Percentiles rank a stretch among this genome's conserved stretches.
Evolutionary conservation across 2,113 vertebrate genomes (phyloP).

Genomic region (Sphaerodactylus townsendi): DNA sequence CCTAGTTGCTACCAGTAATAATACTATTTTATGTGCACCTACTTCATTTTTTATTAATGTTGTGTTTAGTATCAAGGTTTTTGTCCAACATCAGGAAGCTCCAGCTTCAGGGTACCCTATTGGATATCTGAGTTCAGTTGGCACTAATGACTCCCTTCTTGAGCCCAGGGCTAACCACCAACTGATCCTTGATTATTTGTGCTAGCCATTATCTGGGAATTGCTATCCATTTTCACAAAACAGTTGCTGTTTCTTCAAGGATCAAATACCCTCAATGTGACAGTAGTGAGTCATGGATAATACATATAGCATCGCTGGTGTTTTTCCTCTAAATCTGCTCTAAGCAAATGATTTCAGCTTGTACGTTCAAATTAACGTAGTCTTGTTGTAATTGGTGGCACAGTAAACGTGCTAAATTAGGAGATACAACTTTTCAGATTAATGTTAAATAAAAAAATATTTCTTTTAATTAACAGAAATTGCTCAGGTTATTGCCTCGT

Average conservation of each 20-base stretch:
- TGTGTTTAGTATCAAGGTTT: background rate
- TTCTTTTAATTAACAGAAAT: constrained; percentile 82
- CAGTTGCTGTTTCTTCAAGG: background rate
- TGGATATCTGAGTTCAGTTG: background rate
- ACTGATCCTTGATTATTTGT: background rate
- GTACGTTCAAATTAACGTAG: background rate
- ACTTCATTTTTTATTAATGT: background rate
- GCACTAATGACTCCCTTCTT: background rate
- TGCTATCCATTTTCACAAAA: background rate
- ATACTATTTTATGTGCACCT: background rate
- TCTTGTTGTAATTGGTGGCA: background rate
- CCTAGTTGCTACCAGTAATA: background rate
- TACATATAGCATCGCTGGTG: background rate
- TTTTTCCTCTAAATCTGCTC: background rate
- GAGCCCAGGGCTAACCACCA: background rate
- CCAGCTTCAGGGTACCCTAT: background rate
- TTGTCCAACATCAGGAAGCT: background rate
- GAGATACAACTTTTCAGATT: background rate
- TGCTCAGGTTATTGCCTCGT: constrained; percentile 95
- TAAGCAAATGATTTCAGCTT: background rate
- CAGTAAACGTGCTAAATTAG: constrained; percentile 1
- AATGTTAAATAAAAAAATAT: constrained; percentile 9
- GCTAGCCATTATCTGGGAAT: background rate
- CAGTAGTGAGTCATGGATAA: too few relatives aligned
- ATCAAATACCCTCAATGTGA: background rate